phyloP scores from a whole-genome alignment of 2,113 vertebrate genomes.

The Oreochromis niloticus region DNA sequence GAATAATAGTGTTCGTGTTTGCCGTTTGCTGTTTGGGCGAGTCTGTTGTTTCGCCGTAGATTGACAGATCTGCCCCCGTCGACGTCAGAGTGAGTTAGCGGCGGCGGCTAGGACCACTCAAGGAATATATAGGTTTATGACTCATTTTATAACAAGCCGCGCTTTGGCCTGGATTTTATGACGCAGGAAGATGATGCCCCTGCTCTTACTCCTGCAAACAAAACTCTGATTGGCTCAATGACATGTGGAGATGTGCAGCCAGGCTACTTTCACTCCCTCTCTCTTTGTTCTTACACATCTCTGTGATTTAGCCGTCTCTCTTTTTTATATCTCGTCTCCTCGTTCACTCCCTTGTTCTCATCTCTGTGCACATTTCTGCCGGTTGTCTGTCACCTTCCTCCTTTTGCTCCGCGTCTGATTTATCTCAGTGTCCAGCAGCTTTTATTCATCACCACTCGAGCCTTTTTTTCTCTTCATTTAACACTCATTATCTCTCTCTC shows the following conservation, averaged over 20 bases:
- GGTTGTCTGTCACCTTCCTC: background rate
- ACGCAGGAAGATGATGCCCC: background rate
- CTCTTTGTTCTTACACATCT: background rate
- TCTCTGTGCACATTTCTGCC: background rate
- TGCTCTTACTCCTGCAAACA: background rate
- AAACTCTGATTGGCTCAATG: background rate
- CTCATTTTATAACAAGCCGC: background rate
- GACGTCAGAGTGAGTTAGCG: background rate
- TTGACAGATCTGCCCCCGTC: background rate
- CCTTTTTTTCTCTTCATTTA: background rate
- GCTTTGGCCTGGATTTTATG: background rate
- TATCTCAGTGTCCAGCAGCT: background rate
- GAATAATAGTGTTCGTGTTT: background rate
- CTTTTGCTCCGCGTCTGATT: background rate
- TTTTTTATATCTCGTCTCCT: background rate
- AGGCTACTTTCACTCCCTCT: background rate
- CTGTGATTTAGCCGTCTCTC: background rate
- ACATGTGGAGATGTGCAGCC: background rate
- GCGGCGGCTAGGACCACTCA: background rate
- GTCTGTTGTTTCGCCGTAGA: background rate
- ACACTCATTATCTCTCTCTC: conserved; percentile 10
- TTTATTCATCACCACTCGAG: background rate
- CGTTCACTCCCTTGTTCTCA: background rate
- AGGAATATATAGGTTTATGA: background rate
- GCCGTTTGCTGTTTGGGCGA: background rate